Percentiles rank a stretch among this genome's conserved stretches.
Conservation (phyloP, 1,140 invertebrate species). For the Zaprionus nigranus region DNA sequence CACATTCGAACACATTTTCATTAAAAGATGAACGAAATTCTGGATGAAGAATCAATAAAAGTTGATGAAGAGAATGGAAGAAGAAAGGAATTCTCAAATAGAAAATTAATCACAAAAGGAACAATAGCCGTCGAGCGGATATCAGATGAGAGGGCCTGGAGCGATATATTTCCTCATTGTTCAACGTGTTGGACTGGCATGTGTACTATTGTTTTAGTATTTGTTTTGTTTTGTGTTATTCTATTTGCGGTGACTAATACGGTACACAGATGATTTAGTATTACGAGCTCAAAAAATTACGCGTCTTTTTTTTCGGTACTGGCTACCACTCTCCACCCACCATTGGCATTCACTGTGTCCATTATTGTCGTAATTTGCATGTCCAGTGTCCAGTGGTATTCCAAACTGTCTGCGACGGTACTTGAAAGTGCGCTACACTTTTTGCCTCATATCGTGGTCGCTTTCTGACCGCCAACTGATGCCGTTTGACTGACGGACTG, state of each 20-base stretch:
- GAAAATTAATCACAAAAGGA: no score
- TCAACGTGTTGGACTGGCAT: neutral
- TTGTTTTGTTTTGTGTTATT: slow-evolving; percentile 2
- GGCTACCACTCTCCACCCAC: neutral
- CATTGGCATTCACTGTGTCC: neutral
- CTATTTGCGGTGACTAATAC: slow-evolving; percentile 3
- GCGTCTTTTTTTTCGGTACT: neutral
- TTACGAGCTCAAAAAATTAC: no score
- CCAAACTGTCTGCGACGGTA: slow-evolving; percentile 19
- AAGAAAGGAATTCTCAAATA: neutral
- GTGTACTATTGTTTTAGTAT: neutral
- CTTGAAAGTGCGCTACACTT: slow-evolving; percentile 38
- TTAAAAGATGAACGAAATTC: no score
- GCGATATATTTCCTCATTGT: neutral
- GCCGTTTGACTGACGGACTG: slow-evolving; percentile 18
- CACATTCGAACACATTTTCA: no score
- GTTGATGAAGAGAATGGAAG: neutral
- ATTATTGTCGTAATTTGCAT: slow-evolving; percentile 30
- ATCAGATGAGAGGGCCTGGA: rapidly evolving
- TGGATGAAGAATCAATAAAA: neutral
- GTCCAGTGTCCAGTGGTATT: neutral
- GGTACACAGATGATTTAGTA: neutral
- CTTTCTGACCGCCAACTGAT: slow-evolving; percentile 43
- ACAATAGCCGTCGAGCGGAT: neutral
- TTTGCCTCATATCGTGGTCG: slow-evolving; percentile 15